Conservation (phyloP, 2,113 vertebrate species). For the Dipodomys merriami region DNA sequence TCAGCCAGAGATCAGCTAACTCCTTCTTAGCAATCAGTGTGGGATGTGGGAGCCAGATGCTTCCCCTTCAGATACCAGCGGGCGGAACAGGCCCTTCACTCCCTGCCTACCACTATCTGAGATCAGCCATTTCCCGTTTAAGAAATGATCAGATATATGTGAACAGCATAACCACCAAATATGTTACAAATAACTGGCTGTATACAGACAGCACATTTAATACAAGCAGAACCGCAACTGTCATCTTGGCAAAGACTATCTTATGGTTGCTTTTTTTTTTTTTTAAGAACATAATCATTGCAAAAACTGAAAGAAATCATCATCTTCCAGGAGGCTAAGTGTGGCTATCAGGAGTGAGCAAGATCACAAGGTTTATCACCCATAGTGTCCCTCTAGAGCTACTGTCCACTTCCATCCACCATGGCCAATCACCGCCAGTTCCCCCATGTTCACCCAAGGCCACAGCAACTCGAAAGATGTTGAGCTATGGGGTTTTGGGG, state of each 20-base stretch:
- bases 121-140: neutral
- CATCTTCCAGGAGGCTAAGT: neutral
- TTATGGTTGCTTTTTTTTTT: neutral
- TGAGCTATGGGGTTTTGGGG: neutral
- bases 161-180: neutral
- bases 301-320: constrained; percentile 3
- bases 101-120: neutral
- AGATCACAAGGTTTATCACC: neutral
- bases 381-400: neutral
- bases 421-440: too few species aligned
- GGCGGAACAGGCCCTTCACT: neutral
- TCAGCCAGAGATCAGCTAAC: neutral
- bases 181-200: constrained; percentile 26
- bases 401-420: neutral
- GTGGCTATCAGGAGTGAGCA: neutral
- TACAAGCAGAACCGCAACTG: neutral
- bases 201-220: neutral
- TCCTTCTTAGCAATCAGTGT: neutral
- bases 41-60: neutral
- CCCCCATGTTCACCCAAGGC: neutral
- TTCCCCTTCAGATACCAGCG: neutral
- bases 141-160: neutral
- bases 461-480: neutral
- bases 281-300: neutral
- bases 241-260: neutral